Percentiles rank a stretch among this genome's conserved stretches.
Evolutionary conservation across 2,797 vertebrate genomes (phyloP).

Genomic region (Buceros bicornis): DNA sequence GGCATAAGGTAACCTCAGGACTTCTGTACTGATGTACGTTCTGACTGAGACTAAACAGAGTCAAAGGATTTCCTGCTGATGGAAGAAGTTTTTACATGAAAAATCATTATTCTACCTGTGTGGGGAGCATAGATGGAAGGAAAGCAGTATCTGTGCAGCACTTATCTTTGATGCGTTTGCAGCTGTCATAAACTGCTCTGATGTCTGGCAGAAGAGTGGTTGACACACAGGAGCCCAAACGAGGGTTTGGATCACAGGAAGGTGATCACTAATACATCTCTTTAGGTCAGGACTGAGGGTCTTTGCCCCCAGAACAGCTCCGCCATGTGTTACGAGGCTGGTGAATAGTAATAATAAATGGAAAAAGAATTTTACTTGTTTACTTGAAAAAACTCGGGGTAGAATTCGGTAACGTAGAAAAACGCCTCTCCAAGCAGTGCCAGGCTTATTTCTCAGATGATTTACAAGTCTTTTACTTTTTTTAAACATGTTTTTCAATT

Average conservation of each 20-base stretch:
- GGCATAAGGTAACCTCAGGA: neutral
- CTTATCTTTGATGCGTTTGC: neutral
- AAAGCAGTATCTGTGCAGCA: neutral
- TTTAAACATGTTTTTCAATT: constrained; percentile 30
- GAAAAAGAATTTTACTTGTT: neutral
- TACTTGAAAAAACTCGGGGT: neutral
- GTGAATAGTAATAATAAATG: neutral
- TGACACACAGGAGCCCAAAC: neutral
- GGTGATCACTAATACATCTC: neutral
- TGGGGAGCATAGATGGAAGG: neutral
- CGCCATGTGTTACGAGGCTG: neutral
- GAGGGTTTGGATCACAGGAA: neutral
- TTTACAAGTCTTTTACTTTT: neutral
- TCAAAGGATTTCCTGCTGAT: neutral
- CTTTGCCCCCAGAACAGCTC: neutral
- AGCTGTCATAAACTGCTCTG: neutral
- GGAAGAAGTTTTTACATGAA: neutral
- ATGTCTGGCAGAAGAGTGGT: neutral
- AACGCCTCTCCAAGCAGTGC: neutral
- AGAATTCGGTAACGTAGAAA: neutral
- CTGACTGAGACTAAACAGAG: neutral
- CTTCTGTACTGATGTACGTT: neutral
- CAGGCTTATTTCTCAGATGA: neutral
- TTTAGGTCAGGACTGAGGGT: neutral
- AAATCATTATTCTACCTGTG: neutral